Base-by-base conservation (phyloP, 2,888 invertebrate species). In the Zelleria hepariella region DNA sequence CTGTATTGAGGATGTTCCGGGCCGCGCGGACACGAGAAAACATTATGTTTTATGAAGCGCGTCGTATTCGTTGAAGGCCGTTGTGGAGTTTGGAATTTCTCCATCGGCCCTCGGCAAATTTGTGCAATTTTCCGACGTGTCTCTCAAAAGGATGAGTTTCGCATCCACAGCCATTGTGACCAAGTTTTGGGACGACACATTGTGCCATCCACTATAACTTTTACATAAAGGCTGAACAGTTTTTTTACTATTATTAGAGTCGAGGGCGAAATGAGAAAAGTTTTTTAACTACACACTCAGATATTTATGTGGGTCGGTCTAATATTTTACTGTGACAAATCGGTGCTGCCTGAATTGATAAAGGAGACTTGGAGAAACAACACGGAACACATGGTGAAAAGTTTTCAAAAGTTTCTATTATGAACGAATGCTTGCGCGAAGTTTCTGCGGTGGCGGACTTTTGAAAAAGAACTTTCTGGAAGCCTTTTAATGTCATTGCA, bases 171-270 rank as follows among this genome's bases (percentile, higher is more conserved):
- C 23, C 23, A 71, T 72, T 75, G 75, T 77, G 77, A 81, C 76
- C 76, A 75, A 75, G 78, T 82, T 80, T 71, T 66, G 67, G 74
- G 69, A 73, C 71, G 72, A 67, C 71, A 78, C 73, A 77, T 75
- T 74, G 71, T 64, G 65, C 67, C 71, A 73, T 73, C 73, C 72
- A 76, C 73, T 78, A 74, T 66, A 73, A 74, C 71, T 75, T 75
- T 72, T 72, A 72, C 76, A 70, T 68, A 64, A 66, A 74, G 67
- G 71, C 70, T 62, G 61, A 63, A 62, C 62, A 64, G 66, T 65
- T 63, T 61, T 64, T 68, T 62, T 66, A 63, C 27, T n/a, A 61
- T 1, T 21, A 10, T 23, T 51, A 42, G 15, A 42, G 32, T 42
- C 32, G 32, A 42, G 32, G 21, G 20, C 21, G 51, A 51, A 51